Percentiles rank a stretch among this genome's conserved stretches.
phyloP scores from a whole-genome alignment of 2,113 vertebrate species.

The Sylvilagus bachmani region DNA sequence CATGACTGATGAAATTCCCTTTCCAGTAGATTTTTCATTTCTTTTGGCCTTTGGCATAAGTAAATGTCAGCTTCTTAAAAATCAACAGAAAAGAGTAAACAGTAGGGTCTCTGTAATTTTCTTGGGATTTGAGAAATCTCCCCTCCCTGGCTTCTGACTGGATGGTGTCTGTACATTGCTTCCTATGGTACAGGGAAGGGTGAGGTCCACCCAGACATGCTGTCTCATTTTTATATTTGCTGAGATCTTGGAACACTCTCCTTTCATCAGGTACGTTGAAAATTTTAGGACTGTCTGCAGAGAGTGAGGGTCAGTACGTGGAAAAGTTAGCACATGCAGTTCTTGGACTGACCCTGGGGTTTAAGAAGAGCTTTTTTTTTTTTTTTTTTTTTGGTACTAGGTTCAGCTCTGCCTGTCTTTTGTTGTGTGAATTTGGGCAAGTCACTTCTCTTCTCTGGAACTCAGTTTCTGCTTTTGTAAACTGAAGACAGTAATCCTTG shows the following conservation, averaged over 20 bases:
- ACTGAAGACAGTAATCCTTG: conserved; percentile 20
- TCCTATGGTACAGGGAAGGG: conserved; percentile 63
- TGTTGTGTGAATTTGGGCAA: conserved; percentile 58
- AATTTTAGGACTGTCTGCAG: conserved; percentile 59
- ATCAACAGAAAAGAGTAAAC: conserved; percentile 78
- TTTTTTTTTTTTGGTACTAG: conserved; percentile 22
- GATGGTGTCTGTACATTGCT: conserved; percentile 51
- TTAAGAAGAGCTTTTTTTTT: conserved; percentile 48
- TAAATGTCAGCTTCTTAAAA: conserved; percentile 79
- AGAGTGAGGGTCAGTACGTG: conserved; percentile 41
- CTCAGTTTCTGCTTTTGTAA: conserved; percentile 47
- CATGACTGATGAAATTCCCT: conserved; percentile 75
- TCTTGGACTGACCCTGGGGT: background rate
- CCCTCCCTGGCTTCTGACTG: conserved; percentile 66
- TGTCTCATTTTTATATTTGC: conserved; percentile 74
- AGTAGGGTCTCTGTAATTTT: conserved; percentile 79
- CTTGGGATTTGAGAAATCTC: conserved; percentile 78
- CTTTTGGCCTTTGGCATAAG: conserved; percentile 79
- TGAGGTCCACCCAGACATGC: conserved; percentile 61
- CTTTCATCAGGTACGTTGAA: conserved; percentile 68
- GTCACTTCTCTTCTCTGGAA: conserved; percentile 46
- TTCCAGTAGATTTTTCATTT: conserved; percentile 80
- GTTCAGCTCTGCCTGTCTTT: conserved; percentile 28
- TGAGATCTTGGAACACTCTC: conserved; percentile 68
- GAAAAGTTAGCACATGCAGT: conserved; percentile 52